Evolutionary conservation across 2,888 invertebrate species (phyloP).

Genomic region (Cremastobaeus sp.): DNA sequence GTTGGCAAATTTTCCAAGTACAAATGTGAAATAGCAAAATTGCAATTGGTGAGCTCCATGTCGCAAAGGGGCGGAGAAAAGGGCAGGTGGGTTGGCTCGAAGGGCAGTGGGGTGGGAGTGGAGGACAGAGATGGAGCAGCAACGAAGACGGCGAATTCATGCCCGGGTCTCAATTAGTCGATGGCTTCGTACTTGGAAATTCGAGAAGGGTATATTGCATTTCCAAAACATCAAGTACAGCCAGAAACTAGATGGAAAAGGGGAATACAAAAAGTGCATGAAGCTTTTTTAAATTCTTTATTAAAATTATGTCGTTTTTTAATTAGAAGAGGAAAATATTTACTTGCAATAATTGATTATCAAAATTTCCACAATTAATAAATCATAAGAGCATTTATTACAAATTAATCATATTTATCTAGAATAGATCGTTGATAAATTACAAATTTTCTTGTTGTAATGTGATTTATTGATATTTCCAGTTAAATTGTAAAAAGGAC

Average conservation of each 20-base stretch:
- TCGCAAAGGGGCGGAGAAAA: constrained; percentile 50
- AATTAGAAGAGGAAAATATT: too few species aligned
- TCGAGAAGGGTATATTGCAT: constrained; percentile 72
- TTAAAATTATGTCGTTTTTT: too few species aligned
- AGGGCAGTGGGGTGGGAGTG: constrained; percentile 36
- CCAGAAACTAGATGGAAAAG: constrained; percentile 18
- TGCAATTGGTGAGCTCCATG: constrained; percentile 29
- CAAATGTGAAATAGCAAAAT: constrained; percentile 17
- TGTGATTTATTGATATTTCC: too few species aligned
- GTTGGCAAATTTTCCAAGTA: background rate
- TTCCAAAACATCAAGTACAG: constrained; percentile 70
- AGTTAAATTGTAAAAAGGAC: too few species aligned
- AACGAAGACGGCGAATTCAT: constrained; percentile 10
- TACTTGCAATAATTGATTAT: too few species aligned
- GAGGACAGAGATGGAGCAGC: constrained; percentile 2
- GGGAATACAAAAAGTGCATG: background rate
- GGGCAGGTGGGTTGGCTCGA: constrained; percentile 52
- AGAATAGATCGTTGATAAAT: too few species aligned
- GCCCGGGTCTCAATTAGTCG: constrained; percentile 68
- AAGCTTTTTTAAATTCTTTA: too few species aligned
- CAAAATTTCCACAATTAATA: too few species aligned
- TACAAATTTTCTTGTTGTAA: too few species aligned
- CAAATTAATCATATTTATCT: too few species aligned
- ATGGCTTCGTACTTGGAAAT: constrained; percentile 69
- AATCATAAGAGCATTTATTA: too few species aligned